Conservation (phyloP, 2,113 vertebrate genomes). For the Calypte anna region DNA sequence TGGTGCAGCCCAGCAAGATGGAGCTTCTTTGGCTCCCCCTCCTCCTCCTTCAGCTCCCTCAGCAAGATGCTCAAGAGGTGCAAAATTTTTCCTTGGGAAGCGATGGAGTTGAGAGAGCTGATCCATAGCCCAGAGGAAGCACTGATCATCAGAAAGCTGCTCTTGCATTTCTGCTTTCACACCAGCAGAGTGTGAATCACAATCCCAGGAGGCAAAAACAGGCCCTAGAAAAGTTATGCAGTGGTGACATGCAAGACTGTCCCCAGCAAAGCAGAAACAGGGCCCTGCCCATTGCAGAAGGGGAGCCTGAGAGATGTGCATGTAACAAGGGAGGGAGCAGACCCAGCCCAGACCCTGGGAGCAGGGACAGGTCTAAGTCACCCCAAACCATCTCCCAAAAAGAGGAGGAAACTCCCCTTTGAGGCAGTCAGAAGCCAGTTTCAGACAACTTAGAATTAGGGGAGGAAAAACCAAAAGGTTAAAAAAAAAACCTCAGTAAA, state of each 20-base stretch:
- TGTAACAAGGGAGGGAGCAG: background rate
- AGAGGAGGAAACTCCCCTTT: background rate
- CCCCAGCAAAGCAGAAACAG: background rate
- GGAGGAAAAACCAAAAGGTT: too few relatives aligned
- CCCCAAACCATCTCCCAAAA: background rate
- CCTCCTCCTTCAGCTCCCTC: background rate
- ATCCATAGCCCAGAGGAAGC: background rate
- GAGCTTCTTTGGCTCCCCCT: background rate
- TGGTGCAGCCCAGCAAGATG: rapidly evolving
- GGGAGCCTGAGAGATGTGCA: background rate
- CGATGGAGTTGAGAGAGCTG: rapidly evolving
- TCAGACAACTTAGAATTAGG: background rate
- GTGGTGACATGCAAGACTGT: background rate
- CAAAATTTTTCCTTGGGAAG: background rate
- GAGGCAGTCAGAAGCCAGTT: background rate
- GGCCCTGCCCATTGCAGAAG: background rate
- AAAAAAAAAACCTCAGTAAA: background rate
- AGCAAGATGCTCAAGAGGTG: background rate
- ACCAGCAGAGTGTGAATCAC: too few relatives aligned
- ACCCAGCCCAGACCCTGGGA: background rate
- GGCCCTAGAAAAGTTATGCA: background rate
- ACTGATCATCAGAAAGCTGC: background rate
- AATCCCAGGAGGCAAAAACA: background rate
- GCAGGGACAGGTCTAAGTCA: background rate
- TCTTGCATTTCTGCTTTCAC: background rate